A percentile compares a stretch with the other conserved stretches of the same genome.
Evolutionary conservation across 2,888 invertebrate species (phyloP).

Genomic region (Acheta domesticus): DNA sequence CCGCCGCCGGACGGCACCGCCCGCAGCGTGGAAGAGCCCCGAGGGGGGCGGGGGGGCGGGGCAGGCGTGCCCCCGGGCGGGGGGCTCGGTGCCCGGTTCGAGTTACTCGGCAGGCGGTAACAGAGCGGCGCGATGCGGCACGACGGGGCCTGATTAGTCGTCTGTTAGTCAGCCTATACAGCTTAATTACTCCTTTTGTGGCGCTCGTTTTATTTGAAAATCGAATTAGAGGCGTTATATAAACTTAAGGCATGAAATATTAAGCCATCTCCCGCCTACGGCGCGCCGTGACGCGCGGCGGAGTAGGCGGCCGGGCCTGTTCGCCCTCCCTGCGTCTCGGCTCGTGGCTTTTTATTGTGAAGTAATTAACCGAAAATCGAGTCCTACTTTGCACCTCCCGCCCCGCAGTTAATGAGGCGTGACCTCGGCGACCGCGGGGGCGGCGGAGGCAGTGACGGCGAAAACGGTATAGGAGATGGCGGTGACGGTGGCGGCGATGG

Average conservation of each 20-base stretch:
- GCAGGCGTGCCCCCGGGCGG: background rate
- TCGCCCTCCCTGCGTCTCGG: background rate
- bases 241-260: constrained; percentile 6
- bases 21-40: no score
- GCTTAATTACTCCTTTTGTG: constrained; percentile 18
- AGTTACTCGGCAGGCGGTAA: background rate
- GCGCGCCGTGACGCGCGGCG: background rate
- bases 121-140: background rate
- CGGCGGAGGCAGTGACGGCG: background rate
- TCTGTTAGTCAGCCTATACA: constrained; percentile 18
- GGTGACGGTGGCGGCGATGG: background rate
- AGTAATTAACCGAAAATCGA: constrained; percentile 18
- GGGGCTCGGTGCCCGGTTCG: background rate
- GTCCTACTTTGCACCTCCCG: constrained; percentile 2
- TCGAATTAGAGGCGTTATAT: constrained; percentile 18
- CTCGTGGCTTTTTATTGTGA: constrained; percentile 9
- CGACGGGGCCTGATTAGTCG: constrained; percentile 1
- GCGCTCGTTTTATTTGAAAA: constrained; percentile 9
- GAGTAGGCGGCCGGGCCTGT: no score
- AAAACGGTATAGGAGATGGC: background rate
- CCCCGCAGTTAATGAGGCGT: constrained; percentile 18
- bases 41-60: no score
- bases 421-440: background rate
- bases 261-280: background rate
- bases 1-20: no score